Conservation (phyloP, 1,140 invertebrate genomes). For the Augochlora pura region DNA sequence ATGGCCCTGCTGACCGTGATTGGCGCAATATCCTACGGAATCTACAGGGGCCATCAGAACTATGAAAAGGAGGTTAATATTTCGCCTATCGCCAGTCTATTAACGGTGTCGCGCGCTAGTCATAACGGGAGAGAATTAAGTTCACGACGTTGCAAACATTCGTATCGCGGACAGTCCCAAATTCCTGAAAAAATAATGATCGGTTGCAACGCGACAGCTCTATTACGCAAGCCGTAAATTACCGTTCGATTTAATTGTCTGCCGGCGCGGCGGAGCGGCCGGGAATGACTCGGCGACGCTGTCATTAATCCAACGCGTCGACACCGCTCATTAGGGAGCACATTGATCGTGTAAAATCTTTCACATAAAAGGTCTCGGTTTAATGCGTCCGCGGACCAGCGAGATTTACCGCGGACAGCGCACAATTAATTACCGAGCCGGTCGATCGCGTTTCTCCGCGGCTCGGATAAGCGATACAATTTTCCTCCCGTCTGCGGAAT, state of each 20-base stretch:
- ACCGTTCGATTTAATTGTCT: conserved; percentile 44
- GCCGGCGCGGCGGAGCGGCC: neutral
- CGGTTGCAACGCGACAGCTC: neutral
- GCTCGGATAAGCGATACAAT: conserved; percentile 4
- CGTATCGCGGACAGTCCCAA: neutral
- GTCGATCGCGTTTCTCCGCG: conserved; percentile 32
- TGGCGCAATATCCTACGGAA: conserved; percentile 53
- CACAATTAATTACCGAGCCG: conserved; percentile 58
- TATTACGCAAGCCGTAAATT: conserved; percentile 2
- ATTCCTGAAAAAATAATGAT: too few species aligned
- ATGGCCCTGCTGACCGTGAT: conserved; percentile 48
- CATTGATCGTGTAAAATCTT: conserved; percentile 53
- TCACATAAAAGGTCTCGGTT: conserved; percentile 48
- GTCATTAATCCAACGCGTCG: conserved; percentile 55
- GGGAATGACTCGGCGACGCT: conserved; percentile 35
- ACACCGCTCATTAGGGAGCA: conserved; percentile 47
- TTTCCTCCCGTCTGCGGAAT: conserved; percentile 31
- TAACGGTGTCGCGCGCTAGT: neutral
- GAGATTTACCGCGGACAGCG: conserved; percentile 47
- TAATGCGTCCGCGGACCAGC: conserved; percentile 38
- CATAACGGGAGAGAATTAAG: neutral
- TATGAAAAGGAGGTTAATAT: conserved; percentile 61
- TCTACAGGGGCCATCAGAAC: conserved; percentile 53
- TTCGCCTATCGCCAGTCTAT: too few species aligned
- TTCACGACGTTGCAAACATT: neutral